Base-by-base conservation (phyloP, 2,113 vertebrate species). In the Herpetotheres cachinnans region DNA sequence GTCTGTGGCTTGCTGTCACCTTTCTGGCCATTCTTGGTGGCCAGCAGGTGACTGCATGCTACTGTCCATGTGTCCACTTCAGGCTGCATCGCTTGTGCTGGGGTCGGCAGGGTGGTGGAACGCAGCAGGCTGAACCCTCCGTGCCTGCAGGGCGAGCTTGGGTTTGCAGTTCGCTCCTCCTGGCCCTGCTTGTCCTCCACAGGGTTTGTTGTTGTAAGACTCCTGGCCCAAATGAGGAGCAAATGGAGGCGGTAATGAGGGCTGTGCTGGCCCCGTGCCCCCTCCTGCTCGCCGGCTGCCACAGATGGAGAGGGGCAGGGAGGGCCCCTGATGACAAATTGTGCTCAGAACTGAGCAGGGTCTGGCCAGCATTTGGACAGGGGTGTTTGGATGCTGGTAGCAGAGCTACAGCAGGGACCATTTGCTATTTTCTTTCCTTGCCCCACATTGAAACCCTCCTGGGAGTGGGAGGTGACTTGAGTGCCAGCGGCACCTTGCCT, bases 371-470 rank as follows among this genome's bases (percentile, higher is more conserved):
- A 16, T 89, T 95, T 95, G 94, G 84, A 95, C 96, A 96, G 89
- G 22, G 2, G 92, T 97, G 97, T 97, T 96, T 97, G 93, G 97
- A 95, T 86, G 54, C 94, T 93, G 92, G 95, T 50, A 84, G 86
- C 93, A 93, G 90, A 95, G 78, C 83, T 87, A 79, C 61, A 71
- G 65, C 73, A 46, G 52, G 81, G 30, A 94, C 96, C 97, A 97
- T 98, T 98, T 98, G 97, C 93, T 98, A 90, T 97, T 98, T 98
- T 95, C 89, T 92, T 95, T 96, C 82, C 92, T 89, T 82, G 58
- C 95, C 90, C 55, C 86, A 89, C n/a, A 81, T 0, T 78, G 72
- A 90, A 91, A 89, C 66, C 29, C 49, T 93, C 50, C 38, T 8
- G 16, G 70, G 84, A 90, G 16, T 3, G 4, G 34, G 32, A 83